phyloP scores from a whole-genome alignment of 1,140 invertebrate genomes.

The Leptinotarsa texana region DNA sequence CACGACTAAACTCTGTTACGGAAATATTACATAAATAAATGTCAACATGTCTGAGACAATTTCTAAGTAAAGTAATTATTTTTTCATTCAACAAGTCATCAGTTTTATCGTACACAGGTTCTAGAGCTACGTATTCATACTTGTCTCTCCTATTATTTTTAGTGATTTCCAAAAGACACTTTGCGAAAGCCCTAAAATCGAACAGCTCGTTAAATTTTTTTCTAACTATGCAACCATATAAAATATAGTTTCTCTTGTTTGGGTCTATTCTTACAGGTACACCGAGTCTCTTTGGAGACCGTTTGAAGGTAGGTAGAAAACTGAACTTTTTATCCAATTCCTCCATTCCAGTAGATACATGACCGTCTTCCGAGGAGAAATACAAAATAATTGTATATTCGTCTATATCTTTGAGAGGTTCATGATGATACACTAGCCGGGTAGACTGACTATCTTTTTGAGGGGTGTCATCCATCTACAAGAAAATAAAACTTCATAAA shows the following conservation, averaged over 20 bases:
- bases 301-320: constrained; percentile 30
- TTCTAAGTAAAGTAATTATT: constrained; percentile 21
- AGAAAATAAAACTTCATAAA: constrained; percentile 1
- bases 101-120: constrained; percentile 32
- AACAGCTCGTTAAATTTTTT: constrained; percentile 31
- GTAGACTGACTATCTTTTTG: not conserved
- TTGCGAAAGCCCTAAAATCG: constrained; percentile 35
- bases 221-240: constrained; percentile 45
- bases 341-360: constrained; percentile 40
- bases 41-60: not conserved
- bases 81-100: constrained; percentile 41
- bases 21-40: not conserved
- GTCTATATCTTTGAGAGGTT: constrained; percentile 5
- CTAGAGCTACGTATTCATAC: constrained; percentile 38
- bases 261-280: constrained; percentile 13
- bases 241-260: constrained; percentile 31
- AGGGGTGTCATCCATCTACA: constrained; percentile 4
- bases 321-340: constrained; percentile 43
- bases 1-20: too few relatives aligned
- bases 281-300: constrained; percentile 23
- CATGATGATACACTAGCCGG: constrained; percentile 4
- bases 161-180: constrained; percentile 40
- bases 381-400: constrained; percentile 44
- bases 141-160: constrained; percentile 35
- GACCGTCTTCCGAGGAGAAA: constrained; percentile 41